phyloP scores from a whole-genome alignment of 92 coral and sea anemone genomes.

The Heteractis magnifica region DNA sequence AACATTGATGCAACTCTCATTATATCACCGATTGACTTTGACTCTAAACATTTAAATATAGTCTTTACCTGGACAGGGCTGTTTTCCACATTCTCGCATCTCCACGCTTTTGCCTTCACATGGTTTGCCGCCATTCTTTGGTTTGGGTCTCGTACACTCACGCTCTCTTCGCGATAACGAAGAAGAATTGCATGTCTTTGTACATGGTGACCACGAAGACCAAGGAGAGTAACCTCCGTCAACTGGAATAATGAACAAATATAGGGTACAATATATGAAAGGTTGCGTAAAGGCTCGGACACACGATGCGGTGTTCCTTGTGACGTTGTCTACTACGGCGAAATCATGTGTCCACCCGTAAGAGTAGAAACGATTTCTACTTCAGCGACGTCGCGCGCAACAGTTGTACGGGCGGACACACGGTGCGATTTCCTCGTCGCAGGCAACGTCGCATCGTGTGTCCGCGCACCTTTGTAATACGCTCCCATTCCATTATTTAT shows the following conservation, averaged over 20 bases:
- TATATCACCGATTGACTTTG: background rate
- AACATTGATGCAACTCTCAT: background rate
- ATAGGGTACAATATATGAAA: too few relatives aligned
- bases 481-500: too few relatives aligned
- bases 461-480: too few relatives aligned
- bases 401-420: too few relatives aligned
- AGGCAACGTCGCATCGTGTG: too few relatives aligned
- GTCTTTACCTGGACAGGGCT: slow-evolving; percentile 38
- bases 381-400: too few relatives aligned
- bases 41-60: background rate
- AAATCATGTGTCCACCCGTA: too few relatives aligned
- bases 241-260: slow-evolving; percentile 23
- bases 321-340: too few relatives aligned
- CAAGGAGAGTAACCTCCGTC: slow-evolving; percentile 62
- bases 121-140: slow-evolving; percentile 49
- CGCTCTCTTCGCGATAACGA: slow-evolving; percentile 51
- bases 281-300: too few relatives aligned
- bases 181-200: slow-evolving; percentile 56
- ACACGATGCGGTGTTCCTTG: too few relatives aligned
- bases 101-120: slow-evolving; percentile 51
- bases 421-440: too few relatives aligned
- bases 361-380: too few relatives aligned
- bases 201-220: slow-evolving; percentile 73
- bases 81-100: slow-evolving; percentile 36
- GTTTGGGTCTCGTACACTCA: slow-evolving; percentile 54